These are phyloP conservation scores for Premnoplex brunnescens DNA, from an alignment of 2,797 vertebrate species.

Conservation along the genomic window DNA sequence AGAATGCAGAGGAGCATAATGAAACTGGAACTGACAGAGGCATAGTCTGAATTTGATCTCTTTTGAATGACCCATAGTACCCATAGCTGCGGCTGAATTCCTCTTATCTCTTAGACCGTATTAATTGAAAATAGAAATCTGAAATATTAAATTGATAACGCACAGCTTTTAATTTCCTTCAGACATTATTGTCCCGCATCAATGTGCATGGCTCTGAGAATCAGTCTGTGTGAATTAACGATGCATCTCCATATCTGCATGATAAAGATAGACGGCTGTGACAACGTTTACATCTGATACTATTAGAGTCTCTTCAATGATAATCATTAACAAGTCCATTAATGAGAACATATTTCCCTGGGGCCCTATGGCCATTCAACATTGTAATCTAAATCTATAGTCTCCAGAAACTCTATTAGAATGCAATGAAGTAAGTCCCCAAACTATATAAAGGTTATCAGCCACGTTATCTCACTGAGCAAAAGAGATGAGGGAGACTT, in stretches of 20 bases:
- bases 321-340: constrained; percentile 62
- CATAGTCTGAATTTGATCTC: not conserved
- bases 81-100: not conserved
- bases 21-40: not conserved
- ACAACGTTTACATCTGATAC: constrained; percentile 51
- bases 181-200: not conserved
- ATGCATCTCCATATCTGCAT: not conserved
- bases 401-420: constrained; percentile 50
- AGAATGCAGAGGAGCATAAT: not conserved
- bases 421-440: constrained; percentile 35
- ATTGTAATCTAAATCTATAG: constrained; percentile 24
- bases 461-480: not conserved
- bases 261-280: constrained; percentile 30
- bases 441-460: constrained; percentile 39
- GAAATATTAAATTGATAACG: constrained; percentile 16
- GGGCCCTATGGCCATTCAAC: not conserved
- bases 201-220: not conserved
- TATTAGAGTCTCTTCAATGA: constrained; percentile 34
- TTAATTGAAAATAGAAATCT: constrained; percentile 45
- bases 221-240: constrained; percentile 53
- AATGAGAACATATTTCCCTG: constrained; percentile 53
- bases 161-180: constrained; percentile 44
- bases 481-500: not conserved
- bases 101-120: not conserved
- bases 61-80: not conserved